These are phyloP conservation scores for Ariopsis seemanni DNA, from an alignment of 2,113 vertebrate genomes.

Conservation along the genomic window DNA sequence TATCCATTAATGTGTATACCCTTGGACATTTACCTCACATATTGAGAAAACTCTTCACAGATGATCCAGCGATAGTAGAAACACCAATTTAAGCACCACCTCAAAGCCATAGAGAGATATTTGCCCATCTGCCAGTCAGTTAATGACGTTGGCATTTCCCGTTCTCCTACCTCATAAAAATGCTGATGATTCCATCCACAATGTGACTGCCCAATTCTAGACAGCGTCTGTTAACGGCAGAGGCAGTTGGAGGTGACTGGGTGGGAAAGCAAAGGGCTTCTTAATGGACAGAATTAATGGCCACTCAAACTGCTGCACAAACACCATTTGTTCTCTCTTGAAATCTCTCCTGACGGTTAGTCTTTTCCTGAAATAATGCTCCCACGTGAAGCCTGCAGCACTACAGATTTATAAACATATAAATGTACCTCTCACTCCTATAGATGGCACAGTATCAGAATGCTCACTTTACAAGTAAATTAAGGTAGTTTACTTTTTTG, in stretches of 20 bases:
- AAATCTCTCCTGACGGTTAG: slow-evolving; percentile 41
- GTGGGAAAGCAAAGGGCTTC: slow-evolving; percentile 46
- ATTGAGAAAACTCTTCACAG: slow-evolving; percentile 12
- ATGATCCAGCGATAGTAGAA: slow-evolving; percentile 26
- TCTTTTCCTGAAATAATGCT: slow-evolving; percentile 51
- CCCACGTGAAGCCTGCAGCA: slow-evolving; percentile 23
- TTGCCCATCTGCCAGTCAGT: slow-evolving; percentile 28
- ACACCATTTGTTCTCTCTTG: slow-evolving; percentile 51
- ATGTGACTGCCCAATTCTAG: slow-evolving; percentile 34
- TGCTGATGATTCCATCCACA: slow-evolving; percentile 48
- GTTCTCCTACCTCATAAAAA: slow-evolving; percentile 49
- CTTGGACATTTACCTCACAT: neutral
- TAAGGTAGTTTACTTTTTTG: neutral
- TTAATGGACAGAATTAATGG: slow-evolving; percentile 54
- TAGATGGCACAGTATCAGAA: slow-evolving; percentile 11
- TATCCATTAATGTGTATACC: slow-evolving; percentile 1
- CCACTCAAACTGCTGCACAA: slow-evolving; percentile 50
- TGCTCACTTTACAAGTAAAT: slow-evolving; percentile 5
- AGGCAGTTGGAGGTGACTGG: slow-evolving; percentile 46
- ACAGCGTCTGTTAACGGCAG: slow-evolving; percentile 33
- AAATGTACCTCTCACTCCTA: neutral
- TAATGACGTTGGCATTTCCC: slow-evolving; percentile 42
- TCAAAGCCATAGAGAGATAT: slow-evolving; percentile 36
- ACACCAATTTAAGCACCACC: slow-evolving; percentile 33
- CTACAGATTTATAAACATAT: slow-evolving; percentile 39